These are phyloP conservation scores for Perca flavescens DNA, from an alignment of 2,113 vertebrate genomes.

Conservation along the genomic window DNA sequence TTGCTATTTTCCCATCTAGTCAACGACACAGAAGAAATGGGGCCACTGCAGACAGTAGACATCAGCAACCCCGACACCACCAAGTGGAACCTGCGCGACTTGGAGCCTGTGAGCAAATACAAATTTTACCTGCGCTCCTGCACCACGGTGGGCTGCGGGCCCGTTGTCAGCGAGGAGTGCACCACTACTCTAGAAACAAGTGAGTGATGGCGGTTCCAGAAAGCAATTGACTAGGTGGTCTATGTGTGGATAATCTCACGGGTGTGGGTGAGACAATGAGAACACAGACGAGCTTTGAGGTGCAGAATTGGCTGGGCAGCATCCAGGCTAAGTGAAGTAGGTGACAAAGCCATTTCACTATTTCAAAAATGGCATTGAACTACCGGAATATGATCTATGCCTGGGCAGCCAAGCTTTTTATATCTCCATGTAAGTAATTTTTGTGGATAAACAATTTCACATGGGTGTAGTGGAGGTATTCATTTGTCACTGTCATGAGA, in stretches of 20 bases:
- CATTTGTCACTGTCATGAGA: slow-evolving; percentile 85
- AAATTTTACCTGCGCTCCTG: slow-evolving; percentile 93
- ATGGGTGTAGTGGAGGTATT: slow-evolving; percentile 66
- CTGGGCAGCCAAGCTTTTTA: slow-evolving; percentile 73
- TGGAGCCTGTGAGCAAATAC: slow-evolving; percentile 91
- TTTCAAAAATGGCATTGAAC: slow-evolving; percentile 45
- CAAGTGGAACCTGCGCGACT: slow-evolving; percentile 86
- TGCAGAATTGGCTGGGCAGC: background rate
- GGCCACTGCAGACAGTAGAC: slow-evolving; percentile 84
- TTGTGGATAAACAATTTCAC: slow-evolving; percentile 83
- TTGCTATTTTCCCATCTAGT: slow-evolving; percentile 77
- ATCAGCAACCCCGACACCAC: slow-evolving; percentile 83
- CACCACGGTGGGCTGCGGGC: slow-evolving; percentile 91
- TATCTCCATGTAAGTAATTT: slow-evolving; percentile 78
- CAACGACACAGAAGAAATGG: slow-evolving; percentile 90
- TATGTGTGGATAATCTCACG: background rate
- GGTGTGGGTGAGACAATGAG: background rate
- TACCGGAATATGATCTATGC: slow-evolving; percentile 46
- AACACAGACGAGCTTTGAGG: slow-evolving; percentile 13
- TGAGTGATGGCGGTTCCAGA: slow-evolving; percentile 81
- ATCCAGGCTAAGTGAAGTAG: slow-evolving; percentile 12
- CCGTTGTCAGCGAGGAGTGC: slow-evolving; percentile 88
- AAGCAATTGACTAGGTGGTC: background rate
- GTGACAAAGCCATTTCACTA: slow-evolving; percentile 33
- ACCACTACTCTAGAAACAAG: slow-evolving; percentile 88